phyloP scores from a whole-genome alignment of 2,113 vertebrate genomes.

The Serinus canaria region DNA sequence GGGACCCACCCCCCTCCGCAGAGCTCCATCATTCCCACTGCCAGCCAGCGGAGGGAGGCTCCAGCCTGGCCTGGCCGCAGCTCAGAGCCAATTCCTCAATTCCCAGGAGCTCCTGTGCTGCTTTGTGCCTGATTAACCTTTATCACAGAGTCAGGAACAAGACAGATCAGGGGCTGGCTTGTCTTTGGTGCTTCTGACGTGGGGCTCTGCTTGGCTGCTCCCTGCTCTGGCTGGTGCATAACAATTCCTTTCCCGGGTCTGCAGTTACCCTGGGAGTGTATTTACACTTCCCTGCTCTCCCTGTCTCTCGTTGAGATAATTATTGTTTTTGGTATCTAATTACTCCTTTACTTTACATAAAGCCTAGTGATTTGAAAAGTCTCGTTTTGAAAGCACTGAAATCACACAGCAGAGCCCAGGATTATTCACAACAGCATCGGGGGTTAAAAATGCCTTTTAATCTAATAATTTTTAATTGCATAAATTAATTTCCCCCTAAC shows the following conservation, averaged over 20 bases:
- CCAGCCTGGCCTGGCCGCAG: neutral
- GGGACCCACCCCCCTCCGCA: neutral
- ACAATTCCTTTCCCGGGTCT: neutral
- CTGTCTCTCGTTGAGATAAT: constrained; percentile 18
- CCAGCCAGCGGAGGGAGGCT: fast-evolving
- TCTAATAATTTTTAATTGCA: constrained; percentile 53
- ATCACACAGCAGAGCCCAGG: neutral
- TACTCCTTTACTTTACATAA: constrained; percentile 34
- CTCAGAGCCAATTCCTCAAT: neutral
- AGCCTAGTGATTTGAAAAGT: constrained; percentile 4
- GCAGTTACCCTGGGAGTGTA: neutral
- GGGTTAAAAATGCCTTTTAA: neutral
- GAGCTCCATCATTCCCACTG: fast-evolving
- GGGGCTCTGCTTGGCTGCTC: constrained; percentile 44
- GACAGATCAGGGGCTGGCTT: neutral
- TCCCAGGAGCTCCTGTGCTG: neutral
- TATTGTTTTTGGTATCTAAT: constrained; percentile 23
- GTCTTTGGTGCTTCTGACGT: neutral
- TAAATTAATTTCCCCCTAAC: constrained; percentile 8
- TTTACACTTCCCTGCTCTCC: constrained; percentile 1
- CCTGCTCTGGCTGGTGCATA: neutral
- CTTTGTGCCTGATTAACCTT: constrained; percentile 62
- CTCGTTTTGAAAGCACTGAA: neutral
- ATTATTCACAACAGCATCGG: neutral
- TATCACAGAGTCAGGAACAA: constrained; percentile 25